Percentiles rank a stretch among this genome's conserved stretches.
Conservation (phyloP, 2,113 vertebrate genomes). For the Pituophis catenifer region DNA sequence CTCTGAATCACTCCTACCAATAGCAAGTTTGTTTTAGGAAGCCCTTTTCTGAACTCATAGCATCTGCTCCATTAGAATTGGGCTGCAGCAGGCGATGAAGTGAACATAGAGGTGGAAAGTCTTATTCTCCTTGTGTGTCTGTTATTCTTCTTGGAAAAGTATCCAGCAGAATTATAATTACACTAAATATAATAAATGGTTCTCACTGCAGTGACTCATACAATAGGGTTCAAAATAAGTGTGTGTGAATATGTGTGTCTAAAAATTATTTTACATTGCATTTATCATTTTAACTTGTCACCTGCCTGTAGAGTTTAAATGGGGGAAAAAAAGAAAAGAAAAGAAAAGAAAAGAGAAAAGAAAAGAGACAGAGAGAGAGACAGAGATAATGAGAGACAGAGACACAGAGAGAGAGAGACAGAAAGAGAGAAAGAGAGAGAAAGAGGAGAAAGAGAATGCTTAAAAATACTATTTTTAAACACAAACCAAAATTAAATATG, state of each 20-base stretch:
- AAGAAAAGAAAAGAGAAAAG: no score
- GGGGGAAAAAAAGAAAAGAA: no score
- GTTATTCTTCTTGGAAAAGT: background rate
- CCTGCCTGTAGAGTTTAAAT: background rate
- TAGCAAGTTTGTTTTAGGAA: background rate
- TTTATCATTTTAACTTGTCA: background rate
- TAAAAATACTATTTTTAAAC: background rate
- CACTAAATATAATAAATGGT: background rate
- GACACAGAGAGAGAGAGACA: no score
- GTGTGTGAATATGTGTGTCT: background rate
- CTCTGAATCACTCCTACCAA: background rate
- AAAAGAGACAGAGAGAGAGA: no score
- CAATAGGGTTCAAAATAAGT: background rate
- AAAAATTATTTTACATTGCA: background rate
- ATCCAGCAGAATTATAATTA: background rate
- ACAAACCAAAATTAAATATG: background rate
- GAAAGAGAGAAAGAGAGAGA: no score
- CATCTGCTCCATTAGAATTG: background rate
- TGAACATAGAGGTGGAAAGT: background rate
- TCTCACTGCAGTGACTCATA: background rate
- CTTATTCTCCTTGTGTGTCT: background rate
- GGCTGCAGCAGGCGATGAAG: background rate
- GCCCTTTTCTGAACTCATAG: background rate
- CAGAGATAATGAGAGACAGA: no score
- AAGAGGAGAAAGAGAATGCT: background rate